phyloP scores from a whole-genome alignment of 2,888 invertebrate genomes.

The Anaspis maculata region DNA sequence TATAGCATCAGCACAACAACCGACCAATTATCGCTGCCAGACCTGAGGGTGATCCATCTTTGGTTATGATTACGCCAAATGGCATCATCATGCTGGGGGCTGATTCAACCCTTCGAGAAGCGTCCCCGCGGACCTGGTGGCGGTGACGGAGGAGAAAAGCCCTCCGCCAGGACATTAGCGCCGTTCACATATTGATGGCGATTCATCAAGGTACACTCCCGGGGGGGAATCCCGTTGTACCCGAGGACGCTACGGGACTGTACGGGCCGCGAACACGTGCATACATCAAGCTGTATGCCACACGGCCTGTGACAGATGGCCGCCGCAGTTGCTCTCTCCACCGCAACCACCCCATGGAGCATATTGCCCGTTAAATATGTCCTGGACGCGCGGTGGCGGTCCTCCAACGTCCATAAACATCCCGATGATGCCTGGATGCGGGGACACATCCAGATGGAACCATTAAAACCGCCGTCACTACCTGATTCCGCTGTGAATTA shows the following conservation, averaged over 20 bases:
- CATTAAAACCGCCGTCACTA: constrained; percentile 34
- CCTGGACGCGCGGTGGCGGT: constrained; percentile 19
- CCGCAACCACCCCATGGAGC: constrained; percentile 29
- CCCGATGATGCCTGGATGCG: constrained; percentile 21
- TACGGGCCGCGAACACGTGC: constrained; percentile 26
- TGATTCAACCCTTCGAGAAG: constrained; percentile 22
- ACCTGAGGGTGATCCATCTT: constrained; percentile 33
- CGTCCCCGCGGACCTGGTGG: constrained; percentile 5
- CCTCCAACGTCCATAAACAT: constrained; percentile 26
- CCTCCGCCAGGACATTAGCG: no score
- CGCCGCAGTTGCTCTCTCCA: constrained; percentile 25
- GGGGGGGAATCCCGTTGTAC: constrained; percentile 11
- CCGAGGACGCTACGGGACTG: constrained; percentile 8
- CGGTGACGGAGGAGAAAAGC: no score
- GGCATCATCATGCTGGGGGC: constrained; percentile 22
- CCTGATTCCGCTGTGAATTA: constrained; percentile 34
- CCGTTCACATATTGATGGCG: constrained; percentile 21
- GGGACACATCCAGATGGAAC: constrained; percentile 22
- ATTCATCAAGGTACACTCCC: constrained; percentile 19
- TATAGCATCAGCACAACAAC: constrained; percentile 17
- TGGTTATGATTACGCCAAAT: constrained; percentile 34
- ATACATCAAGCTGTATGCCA: constrained; percentile 32
- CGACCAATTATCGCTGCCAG: constrained; percentile 22
- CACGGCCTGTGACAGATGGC: constrained; percentile 34
- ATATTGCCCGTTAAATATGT: constrained; percentile 28